These are phyloP conservation scores for Potamilus streckersoni DNA, from an alignment of 1,140 invertebrate species.

Conservation along the genomic window DNA sequence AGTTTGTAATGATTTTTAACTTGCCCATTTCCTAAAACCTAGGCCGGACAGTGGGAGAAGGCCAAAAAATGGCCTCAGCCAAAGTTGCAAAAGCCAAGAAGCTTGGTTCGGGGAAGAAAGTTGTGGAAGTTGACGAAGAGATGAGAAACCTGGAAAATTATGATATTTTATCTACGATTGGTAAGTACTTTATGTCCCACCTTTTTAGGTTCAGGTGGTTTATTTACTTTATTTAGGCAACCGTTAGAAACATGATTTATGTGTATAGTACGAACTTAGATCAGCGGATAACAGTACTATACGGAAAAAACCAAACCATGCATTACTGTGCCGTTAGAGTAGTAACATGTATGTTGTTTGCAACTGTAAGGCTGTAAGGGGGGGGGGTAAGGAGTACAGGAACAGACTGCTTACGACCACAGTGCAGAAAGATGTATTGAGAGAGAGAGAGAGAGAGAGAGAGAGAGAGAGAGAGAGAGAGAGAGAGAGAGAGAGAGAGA, in stretches of 20 bases:
- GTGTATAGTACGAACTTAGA: background rate
- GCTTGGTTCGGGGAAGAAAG: constrained; percentile 15
- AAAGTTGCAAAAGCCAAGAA: constrained; percentile 43
- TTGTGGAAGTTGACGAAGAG: constrained; percentile 18
- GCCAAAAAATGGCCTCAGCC: constrained; percentile 34
- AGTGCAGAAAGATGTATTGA: background rate
- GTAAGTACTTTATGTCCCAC: background rate
- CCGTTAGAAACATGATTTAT: too few species aligned
- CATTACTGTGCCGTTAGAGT: background rate
- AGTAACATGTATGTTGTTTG: background rate
- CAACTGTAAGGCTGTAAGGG: background rate
- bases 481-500: constrained; percentile 1
- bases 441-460: constrained; percentile 30
- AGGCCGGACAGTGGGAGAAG: background rate
- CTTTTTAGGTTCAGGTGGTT: too few species aligned
- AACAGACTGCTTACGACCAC: too few species aligned
- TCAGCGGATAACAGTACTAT: background rate
- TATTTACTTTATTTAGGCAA: too few species aligned
- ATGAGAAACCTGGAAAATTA: constrained; percentile 30
- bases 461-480: constrained; percentile 27
- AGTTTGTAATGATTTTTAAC: too few species aligned
- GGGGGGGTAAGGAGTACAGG: too few species aligned
- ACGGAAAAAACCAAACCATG: background rate
- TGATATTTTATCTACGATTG: constrained; percentile 33
- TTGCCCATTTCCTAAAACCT: background rate